Conservation (phyloP, 2,888 invertebrate species). For the Pteria penguin region DNA sequence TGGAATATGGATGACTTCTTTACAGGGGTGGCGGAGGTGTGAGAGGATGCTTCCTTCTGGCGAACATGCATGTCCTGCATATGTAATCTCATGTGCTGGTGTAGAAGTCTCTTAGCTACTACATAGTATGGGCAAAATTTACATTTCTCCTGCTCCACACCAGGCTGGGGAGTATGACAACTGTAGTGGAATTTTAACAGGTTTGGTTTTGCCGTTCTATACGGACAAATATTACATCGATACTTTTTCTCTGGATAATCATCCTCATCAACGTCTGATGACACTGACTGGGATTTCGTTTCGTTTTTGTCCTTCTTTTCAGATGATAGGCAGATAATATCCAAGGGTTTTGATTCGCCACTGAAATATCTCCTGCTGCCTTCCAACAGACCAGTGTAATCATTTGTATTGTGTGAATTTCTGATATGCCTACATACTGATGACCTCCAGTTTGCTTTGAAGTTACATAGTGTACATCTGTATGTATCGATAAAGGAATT, state of each 20-base stretch:
- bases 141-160: constrained; percentile 88
- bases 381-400: constrained; percentile 49
- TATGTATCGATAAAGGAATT: constrained; percentile 48
- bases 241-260: constrained; percentile 57
- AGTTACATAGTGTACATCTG: constrained; percentile 65
- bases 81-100: constrained; percentile 86
- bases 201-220: constrained; percentile 76
- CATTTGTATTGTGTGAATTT: constrained; percentile 64
- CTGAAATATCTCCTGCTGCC: constrained; percentile 25
- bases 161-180: constrained; percentile 85
- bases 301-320: background rate
- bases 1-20: constrained; percentile 33
- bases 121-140: constrained; percentile 90
- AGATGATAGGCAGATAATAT: background rate
- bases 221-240: constrained; percentile 87
- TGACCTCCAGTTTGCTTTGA: constrained; percentile 62
- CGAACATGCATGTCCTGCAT: constrained; percentile 36
- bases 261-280: background rate
- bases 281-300: background rate
- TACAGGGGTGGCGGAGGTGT: constrained; percentile 21
- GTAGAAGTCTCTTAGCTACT: constrained; percentile 81
- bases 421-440: constrained; percentile 67
- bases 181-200: constrained; percentile 82
- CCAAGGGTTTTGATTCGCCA: constrained; percentile 9
- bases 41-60: constrained; percentile 32